Percentiles rank a stretch among this genome's conserved stretches.
These are phyloP conservation scores for Ahaetulla prasina DNA, from an alignment of 2,113 vertebrate species.

Conservation along the genomic window DNA sequence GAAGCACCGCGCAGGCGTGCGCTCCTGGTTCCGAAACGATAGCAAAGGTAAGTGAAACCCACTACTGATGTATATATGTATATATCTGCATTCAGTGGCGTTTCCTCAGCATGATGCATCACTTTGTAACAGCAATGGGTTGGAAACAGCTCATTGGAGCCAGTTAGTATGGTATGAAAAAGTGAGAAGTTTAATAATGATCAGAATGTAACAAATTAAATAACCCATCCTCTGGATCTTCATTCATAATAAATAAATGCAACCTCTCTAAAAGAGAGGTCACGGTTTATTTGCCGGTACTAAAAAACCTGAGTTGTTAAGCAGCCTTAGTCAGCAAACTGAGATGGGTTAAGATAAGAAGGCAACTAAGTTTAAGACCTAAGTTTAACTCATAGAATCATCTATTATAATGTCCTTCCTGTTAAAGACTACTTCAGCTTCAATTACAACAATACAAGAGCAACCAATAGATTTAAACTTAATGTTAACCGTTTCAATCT, in stretches of 20 bases:
- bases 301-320: slow-evolving; percentile 14
- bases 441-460: too few species aligned
- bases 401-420: too few species aligned
- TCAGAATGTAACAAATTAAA: slow-evolving; percentile 44
- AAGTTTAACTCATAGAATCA: too few species aligned
- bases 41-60: too few species aligned
- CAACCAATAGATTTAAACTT: too few species aligned
- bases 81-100: not conserved
- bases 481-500: too few species aligned
- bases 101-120: slow-evolving; percentile 8
- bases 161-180: slow-evolving; percentile 37
- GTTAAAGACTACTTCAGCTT: too few species aligned
- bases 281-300: slow-evolving; percentile 15
- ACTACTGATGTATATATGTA: not conserved
- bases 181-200: slow-evolving; percentile 56
- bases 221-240: slow-evolving; percentile 43
- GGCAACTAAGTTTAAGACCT: too few species aligned
- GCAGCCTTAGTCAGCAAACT: slow-evolving; percentile 3
- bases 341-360: not conserved
- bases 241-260: slow-evolving; percentile 37
- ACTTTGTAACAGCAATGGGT: slow-evolving; percentile 33
- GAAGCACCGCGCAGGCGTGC: too few species aligned
- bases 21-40: too few species aligned
- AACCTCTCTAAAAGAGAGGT: not conserved
- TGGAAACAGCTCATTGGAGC: slow-evolving; percentile 45